These are phyloP conservation scores for Campoplex nolae DNA, from an alignment of 2,888 invertebrate genomes.

Conservation along the genomic window DNA sequence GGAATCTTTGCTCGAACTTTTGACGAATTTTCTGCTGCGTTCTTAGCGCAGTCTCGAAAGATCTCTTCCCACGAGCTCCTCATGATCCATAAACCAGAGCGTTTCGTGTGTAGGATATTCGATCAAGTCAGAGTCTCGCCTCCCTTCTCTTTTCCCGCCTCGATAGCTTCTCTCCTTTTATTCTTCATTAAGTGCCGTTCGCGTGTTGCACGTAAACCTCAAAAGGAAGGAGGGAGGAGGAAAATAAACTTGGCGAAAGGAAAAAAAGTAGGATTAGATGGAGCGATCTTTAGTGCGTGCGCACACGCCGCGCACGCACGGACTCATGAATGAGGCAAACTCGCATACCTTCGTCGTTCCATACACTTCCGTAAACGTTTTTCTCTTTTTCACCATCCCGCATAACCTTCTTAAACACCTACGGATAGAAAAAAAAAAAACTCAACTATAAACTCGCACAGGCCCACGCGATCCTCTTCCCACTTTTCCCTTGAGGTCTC, in stretches of 20 bases:
- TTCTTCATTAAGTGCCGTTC: slow-evolving; percentile 41
- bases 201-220: slow-evolving; percentile 56
- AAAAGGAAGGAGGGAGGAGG: slow-evolving; percentile 17
- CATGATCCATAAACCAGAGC: slow-evolving; percentile 52
- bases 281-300: slow-evolving; percentile 43
- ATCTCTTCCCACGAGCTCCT: slow-evolving; percentile 29
- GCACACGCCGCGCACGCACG: neutral
- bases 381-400: slow-evolving; percentile 19
- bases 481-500: neutral
- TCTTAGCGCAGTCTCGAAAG: neutral
- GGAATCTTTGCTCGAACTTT: neutral
- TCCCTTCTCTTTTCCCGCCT: neutral
- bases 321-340: neutral
- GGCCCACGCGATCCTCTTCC: slow-evolving; percentile 40
- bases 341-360: slow-evolving; percentile 27
- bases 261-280: slow-evolving; percentile 35
- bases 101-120: slow-evolving; percentile 37
- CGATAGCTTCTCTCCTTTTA: neutral
- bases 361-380: slow-evolving; percentile 60
- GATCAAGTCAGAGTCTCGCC: slow-evolving; percentile 18
- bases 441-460: slow-evolving; percentile 38
- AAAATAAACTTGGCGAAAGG: slow-evolving; percentile 16
- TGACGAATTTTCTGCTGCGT: neutral
- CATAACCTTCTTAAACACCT: slow-evolving; percentile 41
- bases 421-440: slow-evolving; percentile 17